These are phyloP conservation scores for Choreutis nemorana DNA, from an alignment of 2,888 invertebrate species.

Conservation along the genomic window DNA sequence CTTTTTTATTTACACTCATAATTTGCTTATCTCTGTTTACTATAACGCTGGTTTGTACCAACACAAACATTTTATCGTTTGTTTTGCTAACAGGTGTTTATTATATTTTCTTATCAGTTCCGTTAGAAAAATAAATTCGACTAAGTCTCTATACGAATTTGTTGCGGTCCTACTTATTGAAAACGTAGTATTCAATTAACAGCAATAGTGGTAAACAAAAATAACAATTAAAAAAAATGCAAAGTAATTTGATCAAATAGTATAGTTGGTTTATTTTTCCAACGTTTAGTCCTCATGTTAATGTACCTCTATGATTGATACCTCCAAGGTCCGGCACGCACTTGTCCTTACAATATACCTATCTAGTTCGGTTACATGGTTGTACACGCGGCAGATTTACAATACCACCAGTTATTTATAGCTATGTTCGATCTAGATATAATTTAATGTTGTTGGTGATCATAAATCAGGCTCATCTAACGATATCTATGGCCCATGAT, in stretches of 20 bases:
- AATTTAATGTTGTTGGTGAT: conserved; percentile 59
- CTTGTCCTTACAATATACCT: no score
- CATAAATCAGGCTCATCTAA: conserved; percentile 60
- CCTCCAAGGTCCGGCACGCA: no score
- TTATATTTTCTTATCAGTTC: no score
- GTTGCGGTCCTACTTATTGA: no score
- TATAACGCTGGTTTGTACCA: conserved; percentile 37
- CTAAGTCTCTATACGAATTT: no score
- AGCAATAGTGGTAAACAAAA: no score
- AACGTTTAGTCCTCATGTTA: conserved; percentile 8
- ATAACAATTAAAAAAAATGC: no score
- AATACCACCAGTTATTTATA: conserved; percentile 58
- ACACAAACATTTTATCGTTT: conserved; percentile 37
- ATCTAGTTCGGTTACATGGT: conserved; percentile 49
- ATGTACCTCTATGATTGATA: no score
- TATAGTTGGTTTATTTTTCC: conserved; percentile 32
- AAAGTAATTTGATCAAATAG: conserved; percentile 23
- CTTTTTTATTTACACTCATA: conserved; percentile 21
- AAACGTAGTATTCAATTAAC: no score
- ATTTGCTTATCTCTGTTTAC: conserved; percentile 44
- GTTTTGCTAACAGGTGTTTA: no score
- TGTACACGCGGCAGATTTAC: conserved; percentile 60
- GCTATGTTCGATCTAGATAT: conserved; percentile 62
- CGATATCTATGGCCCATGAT: conserved; percentile 37
- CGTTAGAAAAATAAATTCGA: no score